Base-by-base conservation (phyloP, 2,888 invertebrate genomes). In the Camptogramma bilineatum region DNA sequence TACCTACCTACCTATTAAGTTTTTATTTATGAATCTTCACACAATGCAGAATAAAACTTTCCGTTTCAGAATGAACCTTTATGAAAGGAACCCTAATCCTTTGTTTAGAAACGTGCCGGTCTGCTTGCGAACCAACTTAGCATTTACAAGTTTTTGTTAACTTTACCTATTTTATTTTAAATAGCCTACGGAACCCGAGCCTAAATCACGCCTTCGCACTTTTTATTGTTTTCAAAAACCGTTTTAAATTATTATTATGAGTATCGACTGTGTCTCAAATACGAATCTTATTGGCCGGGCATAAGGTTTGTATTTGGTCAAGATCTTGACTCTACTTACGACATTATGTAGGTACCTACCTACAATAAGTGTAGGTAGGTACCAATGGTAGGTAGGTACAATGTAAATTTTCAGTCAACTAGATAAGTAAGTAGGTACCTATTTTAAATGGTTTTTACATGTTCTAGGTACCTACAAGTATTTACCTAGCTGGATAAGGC, bases 171-270 rank as follows among this genome's bases (percentile, higher is more conserved):
- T 28, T 28, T 28, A 28, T 51, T 10, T 16, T 48, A 62, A 55
- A 62, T 46, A 54, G 8, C 34, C 10, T 24, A 18, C 55, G 39
- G 50, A 55, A 59, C 51, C 55, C 48, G 55, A 42, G 34, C 17
- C 19, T 61, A 52, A 44, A 62, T 60, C 51, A 57, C 46, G 24
- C 52, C 54, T 57, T 60, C 55, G 24, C 61, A 39, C 59, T 47
- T 59, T 62, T 64, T 63, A 52, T 50, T 60, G 53, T 61, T 62
- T 62, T 62, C 39, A 34, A 34, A 55, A 28, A 44, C 34, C 9
- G 17, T 50, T 53, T 31, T 57, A 47, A 52, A 53, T 63, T 54
- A 24, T 19, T 28, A 5, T 28, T 28, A 28, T 28, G 28, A 7
- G 28, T 7, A 4, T n/a, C n/a, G n/a, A n/a, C n/a, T 42, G n/a